Conservation (phyloP, 1,140 invertebrate species). For the Drosophila burlai region DNA sequence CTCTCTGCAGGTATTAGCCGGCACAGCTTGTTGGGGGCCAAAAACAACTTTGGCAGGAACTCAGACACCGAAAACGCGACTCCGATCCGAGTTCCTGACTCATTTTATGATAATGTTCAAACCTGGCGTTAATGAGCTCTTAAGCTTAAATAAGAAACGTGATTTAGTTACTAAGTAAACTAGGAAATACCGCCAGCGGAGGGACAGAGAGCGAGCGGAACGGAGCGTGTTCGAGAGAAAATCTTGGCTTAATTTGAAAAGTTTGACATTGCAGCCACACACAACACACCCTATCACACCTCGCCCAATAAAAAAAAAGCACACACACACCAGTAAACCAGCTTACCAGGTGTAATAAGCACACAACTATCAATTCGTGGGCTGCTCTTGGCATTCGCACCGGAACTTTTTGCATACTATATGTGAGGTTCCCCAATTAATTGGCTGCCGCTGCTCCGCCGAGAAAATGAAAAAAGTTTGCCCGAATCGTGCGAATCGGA, state of each 20-base stretch:
- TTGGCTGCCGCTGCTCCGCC: conserved; percentile 55
- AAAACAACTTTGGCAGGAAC: conserved; percentile 49
- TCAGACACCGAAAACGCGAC: conserved; percentile 51
- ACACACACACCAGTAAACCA: conserved; percentile 13
- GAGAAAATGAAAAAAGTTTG: conserved; percentile 79
- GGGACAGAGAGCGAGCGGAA: conserved; percentile 9
- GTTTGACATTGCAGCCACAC: conserved; percentile 58
- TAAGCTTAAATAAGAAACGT: conserved; percentile 84
- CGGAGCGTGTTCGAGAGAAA: conserved; percentile 37
- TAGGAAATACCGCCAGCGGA: conserved; percentile 55
- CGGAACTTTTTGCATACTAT: conserved; percentile 74
- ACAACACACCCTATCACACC: conserved; percentile 26
- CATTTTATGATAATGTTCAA: conserved; percentile 81
- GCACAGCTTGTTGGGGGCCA: conserved; percentile 38
- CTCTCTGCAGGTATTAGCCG: conserved; percentile 31
- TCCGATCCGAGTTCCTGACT: conserved; percentile 48
- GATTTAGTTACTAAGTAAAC: conserved; percentile 84
- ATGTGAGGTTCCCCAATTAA: conserved; percentile 57
- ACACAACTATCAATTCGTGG: conserved; percentile 44
- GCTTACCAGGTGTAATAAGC: conserved; percentile 60
- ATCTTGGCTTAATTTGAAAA: conserved; percentile 83
- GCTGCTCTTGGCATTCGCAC: conserved; percentile 24
- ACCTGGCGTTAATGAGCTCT: conserved; percentile 83
- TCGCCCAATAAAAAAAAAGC: conserved; percentile 22
- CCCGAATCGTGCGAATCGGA: conserved; percentile 56